A percentile compares a stretch with the other conserved stretches of the same genome.
Conservation (phyloP, 2,797 vertebrate genomes). For the Gobio occitaniae region DNA sequence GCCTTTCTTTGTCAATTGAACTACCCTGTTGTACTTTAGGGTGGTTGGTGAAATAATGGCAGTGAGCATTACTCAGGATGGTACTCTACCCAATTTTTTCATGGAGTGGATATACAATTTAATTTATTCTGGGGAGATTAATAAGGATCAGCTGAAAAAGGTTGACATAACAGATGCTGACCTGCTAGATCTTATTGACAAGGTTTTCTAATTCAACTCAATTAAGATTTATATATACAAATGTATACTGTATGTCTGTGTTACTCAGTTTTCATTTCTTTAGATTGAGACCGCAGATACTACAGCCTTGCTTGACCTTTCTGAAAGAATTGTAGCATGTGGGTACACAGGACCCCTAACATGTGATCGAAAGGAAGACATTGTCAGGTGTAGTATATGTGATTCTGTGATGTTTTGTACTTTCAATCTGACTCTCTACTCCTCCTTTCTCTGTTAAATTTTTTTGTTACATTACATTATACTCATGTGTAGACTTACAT, state of each 20-base stretch:
- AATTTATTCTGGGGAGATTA: neutral
- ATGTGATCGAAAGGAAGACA: neutral
- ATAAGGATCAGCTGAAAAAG: neutral
- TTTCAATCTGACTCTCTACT: neutral
- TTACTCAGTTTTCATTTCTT: neutral
- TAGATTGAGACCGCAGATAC: neutral
- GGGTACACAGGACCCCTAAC: neutral
- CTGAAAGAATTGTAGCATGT: neutral
- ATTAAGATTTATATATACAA: neutral
- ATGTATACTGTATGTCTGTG: neutral
- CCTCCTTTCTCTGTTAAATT: too few species aligned
- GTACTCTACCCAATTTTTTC: neutral
- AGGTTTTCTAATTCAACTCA: conserved; percentile 13
- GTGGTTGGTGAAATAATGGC: conserved; percentile 8
- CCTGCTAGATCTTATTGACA: neutral
- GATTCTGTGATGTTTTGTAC: conserved; percentile 5
- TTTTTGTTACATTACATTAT: too few species aligned
- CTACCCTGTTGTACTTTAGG: neutral
- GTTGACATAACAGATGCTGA: neutral
- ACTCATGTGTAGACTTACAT: too few species aligned
- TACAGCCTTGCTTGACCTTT: neutral
- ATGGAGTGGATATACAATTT: neutral
- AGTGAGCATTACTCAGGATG: conserved; percentile 2
- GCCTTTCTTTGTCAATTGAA: neutral
- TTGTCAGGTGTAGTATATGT: conserved; percentile 16